Evolutionary conservation across 2,113 vertebrate genomes (phyloP), one percentile per base, ranked within the genome.

Genomic region (Clarias gariepinus): DNA sequence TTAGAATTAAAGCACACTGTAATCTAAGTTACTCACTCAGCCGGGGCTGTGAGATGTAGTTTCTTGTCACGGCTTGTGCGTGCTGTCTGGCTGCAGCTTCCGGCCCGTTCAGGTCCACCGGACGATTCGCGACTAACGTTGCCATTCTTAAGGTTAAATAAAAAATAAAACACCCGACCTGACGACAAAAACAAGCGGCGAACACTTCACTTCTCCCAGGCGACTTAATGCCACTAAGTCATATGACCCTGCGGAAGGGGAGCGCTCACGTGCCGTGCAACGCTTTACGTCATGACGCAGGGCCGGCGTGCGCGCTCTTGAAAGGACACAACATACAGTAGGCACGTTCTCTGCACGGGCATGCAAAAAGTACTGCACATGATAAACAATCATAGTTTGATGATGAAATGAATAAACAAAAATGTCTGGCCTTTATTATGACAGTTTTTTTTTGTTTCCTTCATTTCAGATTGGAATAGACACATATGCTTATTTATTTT

Each of bases 21-120:
- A 47, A 47, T 47, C 41, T 47, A 47, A 47, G 41, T 47, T 66
- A 93, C 95, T 57, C 92, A 96, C 95, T 96, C 71, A 96, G 94
- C 90, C 95, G 88, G 9, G 95, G 95, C 64, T 96, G 95, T 60
- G 95, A 96, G 90, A 96, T 95, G 93, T 96, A 96, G 86, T 96
- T 96, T 90, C 95, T 92, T 84, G 92, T 94, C 88, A 95, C 95
- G 33, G 95, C 95, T 86, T 95, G 95, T 5, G 93, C 94, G 87
- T 96, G 95, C 9, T 94, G 93, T 86, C 94, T 90, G 47, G 95
- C 94, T 11, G 93, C 95, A 30, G 91, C 95, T 3, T 92, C 92
- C 63, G 94, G 57, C 53, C 94, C 94, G 86, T 96, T 96, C 12
- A 94, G 86, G 53, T 95, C 95, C 93, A 94, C 91, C 30, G 90